These are phyloP conservation scores for Lagorchestes hirsutus DNA, from an alignment of 2,797 vertebrate species.

Conservation along the genomic window DNA sequence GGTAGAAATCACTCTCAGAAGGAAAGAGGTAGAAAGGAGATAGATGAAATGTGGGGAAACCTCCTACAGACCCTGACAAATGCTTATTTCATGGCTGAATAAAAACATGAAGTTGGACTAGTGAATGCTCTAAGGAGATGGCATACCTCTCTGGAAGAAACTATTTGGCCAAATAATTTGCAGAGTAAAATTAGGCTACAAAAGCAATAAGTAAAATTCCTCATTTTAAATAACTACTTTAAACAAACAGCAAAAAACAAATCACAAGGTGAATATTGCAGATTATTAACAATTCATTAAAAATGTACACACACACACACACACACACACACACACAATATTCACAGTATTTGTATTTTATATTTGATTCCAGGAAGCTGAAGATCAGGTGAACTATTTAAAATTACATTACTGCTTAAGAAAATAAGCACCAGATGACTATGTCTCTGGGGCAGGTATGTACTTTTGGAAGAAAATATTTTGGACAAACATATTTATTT, in stretches of 20 bases:
- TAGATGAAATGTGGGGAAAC: not conserved
- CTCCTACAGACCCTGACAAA: not conserved
- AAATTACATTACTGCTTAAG: slow-evolving; percentile 65
- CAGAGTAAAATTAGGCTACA: not conserved
- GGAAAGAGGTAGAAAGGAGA: not conserved
- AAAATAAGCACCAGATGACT: slow-evolving; percentile 63
- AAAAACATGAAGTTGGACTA: not conserved
- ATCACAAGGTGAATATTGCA: slow-evolving; percentile 63
- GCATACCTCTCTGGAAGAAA: slow-evolving; percentile 15
- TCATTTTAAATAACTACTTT: slow-evolving; percentile 51
- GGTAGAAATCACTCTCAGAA: not conserved
- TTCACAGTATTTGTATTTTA: slow-evolving; percentile 28
- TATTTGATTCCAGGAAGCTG: slow-evolving; percentile 57
- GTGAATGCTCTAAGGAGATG: not conserved
- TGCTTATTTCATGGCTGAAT: not conserved
- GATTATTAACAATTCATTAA: slow-evolving; percentile 69
- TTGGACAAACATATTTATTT: slow-evolving; percentile 76
- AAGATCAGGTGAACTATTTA: slow-evolving; percentile 68
- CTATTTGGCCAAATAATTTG: not conserved
- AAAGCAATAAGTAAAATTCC: slow-evolving; percentile 25
- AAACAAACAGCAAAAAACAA: slow-evolving; percentile 52
- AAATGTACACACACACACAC: slow-evolving; percentile 50
- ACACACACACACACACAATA: slow-evolving; percentile 7
- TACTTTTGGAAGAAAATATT: slow-evolving; percentile 71
- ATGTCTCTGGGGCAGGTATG: slow-evolving; percentile 78